Evolutionary conservation across 2,113 vertebrate genomes (phyloP).

Genomic region (Oryzias curvinotus): DNA sequence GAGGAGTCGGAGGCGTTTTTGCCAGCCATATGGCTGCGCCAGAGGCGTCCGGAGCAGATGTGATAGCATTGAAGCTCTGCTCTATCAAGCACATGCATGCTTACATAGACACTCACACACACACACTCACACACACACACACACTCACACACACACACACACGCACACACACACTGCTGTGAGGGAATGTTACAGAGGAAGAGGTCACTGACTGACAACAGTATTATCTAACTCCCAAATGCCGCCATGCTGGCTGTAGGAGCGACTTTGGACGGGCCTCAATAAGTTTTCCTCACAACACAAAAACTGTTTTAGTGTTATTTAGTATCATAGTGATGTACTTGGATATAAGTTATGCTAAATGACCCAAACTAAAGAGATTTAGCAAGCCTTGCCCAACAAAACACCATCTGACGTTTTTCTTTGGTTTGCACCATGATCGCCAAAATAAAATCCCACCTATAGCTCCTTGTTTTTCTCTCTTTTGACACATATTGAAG

Average conservation of each 20-base stretch:
- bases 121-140: constrained; percentile 31
- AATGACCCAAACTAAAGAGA: no score
- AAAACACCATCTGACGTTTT: no score
- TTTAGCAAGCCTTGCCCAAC: no score
- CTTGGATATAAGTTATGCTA: no score
- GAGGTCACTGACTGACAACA: constrained; percentile 60
- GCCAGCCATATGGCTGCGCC: constrained; percentile 71
- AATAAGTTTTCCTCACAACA: neutral
- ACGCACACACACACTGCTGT: constrained; percentile 39
- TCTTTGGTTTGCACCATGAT: no score
- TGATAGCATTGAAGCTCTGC: constrained; percentile 64
- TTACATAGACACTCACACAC: constrained; percentile 38
- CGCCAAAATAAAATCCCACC: no score
- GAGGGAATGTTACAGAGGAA: constrained; percentile 46
- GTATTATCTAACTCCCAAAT: constrained; percentile 48
- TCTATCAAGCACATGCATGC: constrained; percentile 55
- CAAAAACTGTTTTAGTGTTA: no score
- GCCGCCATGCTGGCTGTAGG: constrained; percentile 6
- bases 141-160: constrained; percentile 27
- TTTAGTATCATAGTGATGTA: no score
- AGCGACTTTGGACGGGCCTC: neutral
- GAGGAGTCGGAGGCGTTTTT: constrained; percentile 56
- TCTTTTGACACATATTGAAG: no score
- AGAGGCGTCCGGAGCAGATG: constrained; percentile 72
- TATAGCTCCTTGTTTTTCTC: no score